Evolutionary conservation across 2,113 vertebrate genomes (phyloP).

Genomic region (Chaetura pelagica): DNA sequence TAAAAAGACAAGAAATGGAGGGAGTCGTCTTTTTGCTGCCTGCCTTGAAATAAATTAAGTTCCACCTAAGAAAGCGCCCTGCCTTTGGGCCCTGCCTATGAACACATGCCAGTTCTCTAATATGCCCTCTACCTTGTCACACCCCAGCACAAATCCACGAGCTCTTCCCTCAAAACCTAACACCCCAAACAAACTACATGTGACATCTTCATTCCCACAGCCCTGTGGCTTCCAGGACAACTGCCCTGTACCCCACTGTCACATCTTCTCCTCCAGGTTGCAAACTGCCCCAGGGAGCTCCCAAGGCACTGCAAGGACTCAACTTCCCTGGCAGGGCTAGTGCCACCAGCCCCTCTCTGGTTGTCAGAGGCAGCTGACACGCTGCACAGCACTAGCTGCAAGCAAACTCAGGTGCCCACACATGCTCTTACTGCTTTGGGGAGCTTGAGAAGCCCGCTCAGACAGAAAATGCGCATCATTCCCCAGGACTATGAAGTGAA

Average conservation of each 20-base stretch:
- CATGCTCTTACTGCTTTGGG: fast-evolving
- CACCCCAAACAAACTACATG: not conserved
- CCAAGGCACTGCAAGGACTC: fast-evolving
- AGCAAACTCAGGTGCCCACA: fast-evolving
- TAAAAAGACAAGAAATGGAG: not conserved
- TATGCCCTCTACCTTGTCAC: not conserved
- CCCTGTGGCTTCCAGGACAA: not conserved
- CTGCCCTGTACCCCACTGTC: not conserved
- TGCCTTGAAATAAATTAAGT: not conserved
- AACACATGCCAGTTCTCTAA: fast-evolving
- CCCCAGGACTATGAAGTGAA: not conserved
- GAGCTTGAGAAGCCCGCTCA: not conserved
- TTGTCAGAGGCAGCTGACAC: not conserved
- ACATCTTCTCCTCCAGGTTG: fast-evolving
- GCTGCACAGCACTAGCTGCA: not conserved
- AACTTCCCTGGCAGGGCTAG: not conserved
- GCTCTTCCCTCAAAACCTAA: not conserved
- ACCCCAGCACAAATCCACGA: not conserved
- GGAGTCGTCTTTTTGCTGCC: not conserved
- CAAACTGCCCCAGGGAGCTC: not conserved
- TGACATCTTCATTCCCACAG: not conserved
- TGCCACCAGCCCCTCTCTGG: not conserved
- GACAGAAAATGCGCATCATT: not conserved
- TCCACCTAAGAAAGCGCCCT: not conserved
- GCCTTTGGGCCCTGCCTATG: not conserved